Conservation (phyloP, 2,797 vertebrate species). For the Liasis olivaceus region DNA sequence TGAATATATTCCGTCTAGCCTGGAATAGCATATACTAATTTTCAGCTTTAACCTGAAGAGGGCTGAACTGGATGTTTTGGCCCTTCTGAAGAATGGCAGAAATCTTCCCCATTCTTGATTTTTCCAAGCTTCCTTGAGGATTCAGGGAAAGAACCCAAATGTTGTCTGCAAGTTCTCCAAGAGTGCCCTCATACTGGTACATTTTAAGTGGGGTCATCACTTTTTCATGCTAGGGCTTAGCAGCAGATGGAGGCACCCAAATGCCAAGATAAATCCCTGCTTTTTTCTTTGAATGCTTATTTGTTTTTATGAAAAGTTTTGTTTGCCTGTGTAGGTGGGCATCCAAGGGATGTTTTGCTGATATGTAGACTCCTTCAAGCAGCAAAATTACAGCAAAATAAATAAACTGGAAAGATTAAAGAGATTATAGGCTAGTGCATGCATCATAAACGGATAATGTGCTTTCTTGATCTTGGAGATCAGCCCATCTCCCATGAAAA, state of each 20-base stretch:
- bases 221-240: not conserved
- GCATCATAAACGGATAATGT: conserved; percentile 57
- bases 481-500: conserved; percentile 40
- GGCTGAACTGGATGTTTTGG: not conserved
- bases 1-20: not conserved
- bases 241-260: not conserved
- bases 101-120: not conserved
- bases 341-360: conserved; percentile 36
- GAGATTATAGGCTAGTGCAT: conserved; percentile 44
- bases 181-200: fast-evolving
- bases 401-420: conserved; percentile 60
- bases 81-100: not conserved
- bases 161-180: not conserved
- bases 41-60: not conserved
- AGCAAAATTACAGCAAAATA: conserved; percentile 53
- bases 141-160: not conserved
- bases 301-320: not conserved
- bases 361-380: conserved; percentile 55
- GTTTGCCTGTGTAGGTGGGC: not conserved
- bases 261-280: too few relatives aligned
- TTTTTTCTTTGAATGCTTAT: not conserved
- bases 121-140: not conserved
- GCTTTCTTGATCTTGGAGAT: conserved; percentile 48
- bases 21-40: not conserved
- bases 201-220: not conserved